These are phyloP conservation scores for Euura saliciscinereae DNA, from an alignment of 1,140 invertebrate genomes.

Conservation along the genomic window DNA sequence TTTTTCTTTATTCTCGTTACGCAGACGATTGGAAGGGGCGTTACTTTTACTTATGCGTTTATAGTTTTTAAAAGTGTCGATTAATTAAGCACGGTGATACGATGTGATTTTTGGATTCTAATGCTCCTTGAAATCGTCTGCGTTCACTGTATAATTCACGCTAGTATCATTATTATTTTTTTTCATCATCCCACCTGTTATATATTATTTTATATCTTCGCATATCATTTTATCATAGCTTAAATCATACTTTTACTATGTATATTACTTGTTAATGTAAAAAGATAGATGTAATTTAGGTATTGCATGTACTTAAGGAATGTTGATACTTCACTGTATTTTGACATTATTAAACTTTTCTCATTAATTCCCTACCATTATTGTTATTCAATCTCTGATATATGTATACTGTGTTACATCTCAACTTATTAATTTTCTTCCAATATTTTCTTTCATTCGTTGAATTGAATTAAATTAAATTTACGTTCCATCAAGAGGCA, in stretches of 20 bases:
- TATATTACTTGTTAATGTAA: constrained; percentile 44
- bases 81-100: background rate
- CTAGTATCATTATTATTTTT: constrained; percentile 11
- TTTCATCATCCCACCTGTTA: constrained; percentile 15
- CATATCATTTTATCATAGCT: constrained; percentile 23
- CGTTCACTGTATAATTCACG: background rate
- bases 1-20: constrained; percentile 9
- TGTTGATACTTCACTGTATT: constrained; percentile 54
- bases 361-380: constrained; percentile 37
- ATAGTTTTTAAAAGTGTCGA: background rate
- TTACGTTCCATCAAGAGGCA: too few species aligned
- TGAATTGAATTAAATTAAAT: background rate
- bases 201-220: constrained; percentile 11
- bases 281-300: constrained; percentile 49
- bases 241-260: constrained; percentile 37
- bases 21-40: background rate
- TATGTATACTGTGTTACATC: background rate
- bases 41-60: background rate
- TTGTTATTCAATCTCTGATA: background rate
- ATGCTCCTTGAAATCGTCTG: background rate
- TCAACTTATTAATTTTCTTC: constrained; percentile 14
- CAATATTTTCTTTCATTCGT: background rate
- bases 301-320: constrained; percentile 52
- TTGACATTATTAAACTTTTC: constrained; percentile 48
- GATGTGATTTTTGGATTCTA: background rate